phyloP scores from a whole-genome alignment of 2,113 vertebrate genomes.

The Seriola rivoliana region DNA sequence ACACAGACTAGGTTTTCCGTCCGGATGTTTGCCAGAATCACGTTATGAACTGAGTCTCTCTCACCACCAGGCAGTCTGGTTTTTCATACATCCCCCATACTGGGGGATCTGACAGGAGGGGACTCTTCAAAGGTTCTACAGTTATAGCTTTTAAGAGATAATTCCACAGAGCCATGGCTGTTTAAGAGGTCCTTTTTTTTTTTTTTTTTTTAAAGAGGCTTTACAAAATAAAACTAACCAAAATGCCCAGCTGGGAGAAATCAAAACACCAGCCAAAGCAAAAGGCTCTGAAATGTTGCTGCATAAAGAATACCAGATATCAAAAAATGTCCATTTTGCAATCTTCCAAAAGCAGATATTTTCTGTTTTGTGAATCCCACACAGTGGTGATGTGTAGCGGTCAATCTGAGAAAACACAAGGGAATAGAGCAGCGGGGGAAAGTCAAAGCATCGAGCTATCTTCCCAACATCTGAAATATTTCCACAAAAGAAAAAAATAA shows the following conservation, averaged over 20 bases:
- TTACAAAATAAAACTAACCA: slow-evolving; percentile 4
- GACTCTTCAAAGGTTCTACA: slow-evolving; percentile 13
- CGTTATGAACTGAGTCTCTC: not conserved
- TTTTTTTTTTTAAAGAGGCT: not conserved
- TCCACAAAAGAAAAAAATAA: slow-evolving; percentile 22
- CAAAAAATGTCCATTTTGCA: not conserved
- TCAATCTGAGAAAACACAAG: slow-evolving; percentile 26
- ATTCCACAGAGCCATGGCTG: slow-evolving; percentile 2
- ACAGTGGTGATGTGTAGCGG: not conserved
- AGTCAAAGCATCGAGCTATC: slow-evolving; percentile 2
- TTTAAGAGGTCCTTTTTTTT: not conserved
- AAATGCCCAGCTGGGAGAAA: slow-evolving; percentile 29
- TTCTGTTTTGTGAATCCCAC: slow-evolving; percentile 22
- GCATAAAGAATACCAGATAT: slow-evolving; percentile 33
- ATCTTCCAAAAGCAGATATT: slow-evolving; percentile 18
- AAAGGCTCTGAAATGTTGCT: slow-evolving; percentile 16
- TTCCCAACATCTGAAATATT: slow-evolving; percentile 40
- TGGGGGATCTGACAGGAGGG: slow-evolving; percentile 20
- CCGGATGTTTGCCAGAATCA: not conserved
- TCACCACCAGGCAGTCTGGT: not conserved
- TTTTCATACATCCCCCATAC: not conserved
- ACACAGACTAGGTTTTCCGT: not conserved
- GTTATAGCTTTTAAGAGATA: slow-evolving; percentile 23
- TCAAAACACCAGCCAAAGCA: slow-evolving; percentile 15
- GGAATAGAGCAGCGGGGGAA: not conserved